Evolutionary conservation across 1,140 invertebrate species (phyloP), one percentile per base, ranked within the genome.

Genomic region (Trichogramma pretiosum): DNA sequence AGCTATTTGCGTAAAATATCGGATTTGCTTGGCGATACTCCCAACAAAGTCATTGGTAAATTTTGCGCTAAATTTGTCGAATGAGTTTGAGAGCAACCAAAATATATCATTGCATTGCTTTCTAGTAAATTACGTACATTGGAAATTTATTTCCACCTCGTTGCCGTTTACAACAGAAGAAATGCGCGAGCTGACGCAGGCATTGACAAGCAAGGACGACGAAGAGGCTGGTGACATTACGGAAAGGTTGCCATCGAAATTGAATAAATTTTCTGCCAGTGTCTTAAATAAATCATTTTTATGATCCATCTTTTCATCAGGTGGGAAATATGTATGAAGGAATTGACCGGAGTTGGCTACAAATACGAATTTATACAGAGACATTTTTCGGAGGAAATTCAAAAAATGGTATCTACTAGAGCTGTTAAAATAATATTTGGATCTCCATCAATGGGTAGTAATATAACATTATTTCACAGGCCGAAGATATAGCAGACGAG

Each of bases 51-150:
- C 2, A 36, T 45, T 4, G 23, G 33, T 45, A 36, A 10, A 7
- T 5, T 16, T 7, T 16, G 17, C 16, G 7, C 10, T 37, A 37
- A 16, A 9, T 19, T 16, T 16, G 10, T 17, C 17, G 8, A 37
- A 28, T 7, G 5, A 7, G 24, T 28, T 7, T 28, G 24, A 28
- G 11, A 28, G 11, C 11, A 28, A 28, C 11, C 11, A 5, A 24
- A 40, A n/a, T 40, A 24, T 9, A 16, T 26, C 14, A 42, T 32
- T 32, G n/a, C n/a, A n/a, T 19, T 30, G 19, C 32, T 42, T 11
- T 19, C 13, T 19, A 45, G 42, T 45, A 10, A 45, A 45, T 26
- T 45, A 45, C 22, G 26, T 45, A 5, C 42, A 45, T 26, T 36
- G 42, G 42, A 36, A 36, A 18, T 45, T 45, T 13, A 11, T 45